Conservation (phyloP, 2,888 invertebrate genomes). For the Hedychridium roseum region DNA sequence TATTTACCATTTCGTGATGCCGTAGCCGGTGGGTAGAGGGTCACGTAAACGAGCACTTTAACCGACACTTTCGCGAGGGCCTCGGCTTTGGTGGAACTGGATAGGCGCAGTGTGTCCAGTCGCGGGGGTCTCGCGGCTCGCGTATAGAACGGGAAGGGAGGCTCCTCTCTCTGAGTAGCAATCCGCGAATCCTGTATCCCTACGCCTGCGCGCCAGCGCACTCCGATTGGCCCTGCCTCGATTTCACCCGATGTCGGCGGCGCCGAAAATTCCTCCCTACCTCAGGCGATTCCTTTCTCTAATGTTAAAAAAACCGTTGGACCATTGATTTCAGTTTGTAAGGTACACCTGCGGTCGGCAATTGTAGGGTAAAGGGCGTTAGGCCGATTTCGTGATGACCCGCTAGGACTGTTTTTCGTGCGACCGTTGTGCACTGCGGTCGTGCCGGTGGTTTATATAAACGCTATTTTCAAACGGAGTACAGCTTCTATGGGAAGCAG, state of each 20-base stretch:
- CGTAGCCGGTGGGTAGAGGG: constrained; percentile 44
- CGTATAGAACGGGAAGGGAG: constrained; percentile 60
- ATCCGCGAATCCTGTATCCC: constrained; percentile 46
- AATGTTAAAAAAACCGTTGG: too few relatives aligned
- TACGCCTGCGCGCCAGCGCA: constrained; percentile 49
- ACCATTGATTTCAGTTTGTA: not conserved
- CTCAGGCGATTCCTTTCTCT: not conserved
- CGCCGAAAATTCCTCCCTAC: constrained; percentile 21
- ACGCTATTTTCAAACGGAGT: constrained; percentile 34
- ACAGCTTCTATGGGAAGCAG: constrained; percentile 10
- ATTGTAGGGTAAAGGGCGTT: not conserved
- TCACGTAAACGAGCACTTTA: constrained; percentile 58
- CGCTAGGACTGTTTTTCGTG: constrained; percentile 30
- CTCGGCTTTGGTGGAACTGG: constrained; percentile 55
- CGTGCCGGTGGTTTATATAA: constrained; percentile 31
- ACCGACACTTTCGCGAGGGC: constrained; percentile 56
- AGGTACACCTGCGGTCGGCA: constrained; percentile 2
- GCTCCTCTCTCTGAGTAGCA: constrained; percentile 48
- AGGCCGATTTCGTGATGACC: constrained; percentile 19
- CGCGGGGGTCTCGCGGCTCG: constrained; percentile 55
- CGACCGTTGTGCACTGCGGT: constrained; percentile 26
- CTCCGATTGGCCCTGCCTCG: constrained; percentile 17
- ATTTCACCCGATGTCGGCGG: constrained; percentile 18
- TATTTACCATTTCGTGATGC: constrained; percentile 59
- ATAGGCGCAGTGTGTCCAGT: constrained; percentile 53